Evolutionary conservation across 1,140 invertebrate species (phyloP), one percentile per base, ranked within the genome.

Genomic region (Yoshiicerus persimilis): DNA sequence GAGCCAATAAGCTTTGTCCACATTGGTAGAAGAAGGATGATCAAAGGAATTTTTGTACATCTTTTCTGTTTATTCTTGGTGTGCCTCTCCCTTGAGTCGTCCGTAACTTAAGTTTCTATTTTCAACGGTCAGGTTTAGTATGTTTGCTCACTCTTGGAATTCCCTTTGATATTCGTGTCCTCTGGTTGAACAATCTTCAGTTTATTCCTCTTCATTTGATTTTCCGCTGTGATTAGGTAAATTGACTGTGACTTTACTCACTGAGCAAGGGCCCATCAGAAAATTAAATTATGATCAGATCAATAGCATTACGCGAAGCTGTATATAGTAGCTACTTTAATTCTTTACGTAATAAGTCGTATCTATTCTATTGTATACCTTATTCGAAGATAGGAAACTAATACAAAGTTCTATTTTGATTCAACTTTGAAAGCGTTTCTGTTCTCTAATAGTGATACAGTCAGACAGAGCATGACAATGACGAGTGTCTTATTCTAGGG

Each of bases 141-240:
- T 80, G 32, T 80, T 80, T 80, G 32, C 75, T 34, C 75, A 80
- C 75, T 38, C 32, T 34, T 23, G 32, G 75, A 80, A 80, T 36
- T 80, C 32, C 32, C 75, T 80, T 80, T 80, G 75, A 80, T 38
- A 80, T 80, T n/a, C 38, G 23, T n/a, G 75, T 70, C 66, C 66
- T 70, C 25, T 30, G 11, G 23, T 27, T 32, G 27, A 70, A 70
- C 66, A 70, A 70, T 70, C 23, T 80, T 36, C 30, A 80, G 32
- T 36, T 34, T 80, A 80, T 80, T 80, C 75, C 75, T 36, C 75
- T 80, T 80, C 75, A 80, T 80, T 80, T 80, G 75, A 80, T 34
- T 80, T 34, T 80, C 75, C n/a, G 30, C 32, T 38, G 32, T 80
- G 30, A 80, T 80, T 80, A 80, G 32, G 34, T 36, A 36, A 80